Conservation (phyloP, 2,113 vertebrate species). For the Erythrocercus mccallii region DNA sequence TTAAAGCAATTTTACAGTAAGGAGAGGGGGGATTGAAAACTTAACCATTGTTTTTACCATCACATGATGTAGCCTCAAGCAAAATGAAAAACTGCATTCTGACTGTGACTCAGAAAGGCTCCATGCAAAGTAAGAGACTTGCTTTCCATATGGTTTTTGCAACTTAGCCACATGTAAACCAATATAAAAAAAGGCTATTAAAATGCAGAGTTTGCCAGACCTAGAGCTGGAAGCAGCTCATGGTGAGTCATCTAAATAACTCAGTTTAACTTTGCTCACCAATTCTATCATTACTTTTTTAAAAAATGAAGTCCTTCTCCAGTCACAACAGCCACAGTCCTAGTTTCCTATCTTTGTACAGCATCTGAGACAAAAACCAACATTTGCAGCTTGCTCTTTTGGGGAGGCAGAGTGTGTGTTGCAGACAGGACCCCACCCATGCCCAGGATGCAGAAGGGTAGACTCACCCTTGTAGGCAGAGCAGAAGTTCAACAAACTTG, state of each 20-base stretch:
- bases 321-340: not conserved
- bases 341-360: not conserved
- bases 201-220: conserved; percentile 18
- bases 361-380: not conserved
- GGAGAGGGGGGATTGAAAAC: not conserved
- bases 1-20: not conserved
- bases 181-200: not conserved
- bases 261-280: not conserved
- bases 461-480: not conserved
- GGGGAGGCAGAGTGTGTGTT: not conserved
- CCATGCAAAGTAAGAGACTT: not conserved
- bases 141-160: conserved; percentile 35
- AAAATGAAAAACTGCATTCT: conserved; percentile 20
- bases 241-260: conserved; percentile 48
- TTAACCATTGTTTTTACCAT: not conserved
- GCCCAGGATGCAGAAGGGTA: not conserved
- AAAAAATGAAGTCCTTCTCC: not conserved
- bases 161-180: conserved; percentile 8
- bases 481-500: not conserved
- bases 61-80: not conserved
- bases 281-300: not conserved
- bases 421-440: not conserved
- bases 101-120: conserved; percentile 14
- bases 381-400: not conserved
- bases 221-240: not conserved